Percentiles rank a stretch among this genome's conserved stretches.
Evolutionary conservation across 2,797 vertebrate genomes (phyloP).

Genomic region (Luscinia megarhynchos): DNA sequence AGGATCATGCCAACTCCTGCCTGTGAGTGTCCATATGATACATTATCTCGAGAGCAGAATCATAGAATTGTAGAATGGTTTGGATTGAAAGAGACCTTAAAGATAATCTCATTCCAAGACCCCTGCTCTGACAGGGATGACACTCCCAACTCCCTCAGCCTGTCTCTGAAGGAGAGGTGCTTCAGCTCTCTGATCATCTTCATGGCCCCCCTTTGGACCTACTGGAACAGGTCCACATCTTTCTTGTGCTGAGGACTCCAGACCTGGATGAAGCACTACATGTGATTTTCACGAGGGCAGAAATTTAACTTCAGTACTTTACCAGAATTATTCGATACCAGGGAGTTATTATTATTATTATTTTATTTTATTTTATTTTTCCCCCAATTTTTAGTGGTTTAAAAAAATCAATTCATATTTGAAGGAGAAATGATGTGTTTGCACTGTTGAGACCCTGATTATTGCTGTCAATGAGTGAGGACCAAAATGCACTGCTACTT

Average conservation of each 20-base stretch:
- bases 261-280: background rate
- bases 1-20: background rate
- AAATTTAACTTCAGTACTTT: background rate
- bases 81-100: background rate
- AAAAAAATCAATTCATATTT: background rate
- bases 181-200: background rate
- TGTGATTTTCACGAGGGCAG: background rate
- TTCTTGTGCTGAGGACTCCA: background rate
- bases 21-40: background rate
- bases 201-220: background rate
- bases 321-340: background rate
- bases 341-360: background rate
- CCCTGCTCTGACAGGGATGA: background rate
- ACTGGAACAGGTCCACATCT: background rate
- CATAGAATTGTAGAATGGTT: background rate
- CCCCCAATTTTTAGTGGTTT: background rate
- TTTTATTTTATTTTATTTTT: background rate
- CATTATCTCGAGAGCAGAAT: rapidly evolving
- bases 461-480: background rate
- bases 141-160: background rate
- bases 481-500: background rate
- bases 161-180: too few relatives aligned
- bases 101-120: background rate
- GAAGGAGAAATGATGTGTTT: background rate
- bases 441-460: background rate